Evolutionary conservation across 1,140 invertebrate genomes (phyloP).

Genomic region (Pinna nobilis): DNA sequence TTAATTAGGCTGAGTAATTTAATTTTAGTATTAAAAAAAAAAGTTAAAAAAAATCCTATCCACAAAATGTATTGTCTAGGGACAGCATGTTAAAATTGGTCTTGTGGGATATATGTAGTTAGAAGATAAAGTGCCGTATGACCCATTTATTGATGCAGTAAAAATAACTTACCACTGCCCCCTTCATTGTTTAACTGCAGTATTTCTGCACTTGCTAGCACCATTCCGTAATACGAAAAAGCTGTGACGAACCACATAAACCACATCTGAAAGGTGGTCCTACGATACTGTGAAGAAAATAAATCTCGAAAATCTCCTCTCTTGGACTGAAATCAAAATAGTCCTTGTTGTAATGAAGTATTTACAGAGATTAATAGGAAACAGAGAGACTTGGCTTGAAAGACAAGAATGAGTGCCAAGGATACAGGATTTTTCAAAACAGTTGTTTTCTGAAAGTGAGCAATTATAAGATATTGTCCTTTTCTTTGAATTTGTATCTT

Average conservation of each 20-base stretch:
- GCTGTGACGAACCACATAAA: slow-evolving; percentile 90
- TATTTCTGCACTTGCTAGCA: slow-evolving; percentile 95
- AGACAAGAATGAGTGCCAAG: not conserved
- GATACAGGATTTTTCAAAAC: not conserved
- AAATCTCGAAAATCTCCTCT: slow-evolving; percentile 62
- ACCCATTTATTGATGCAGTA: too few species aligned
- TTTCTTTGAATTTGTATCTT: too few species aligned
- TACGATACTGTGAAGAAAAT: slow-evolving; percentile 60
- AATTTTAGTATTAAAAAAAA: too few species aligned
- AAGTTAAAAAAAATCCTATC: too few species aligned
- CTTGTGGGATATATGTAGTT: too few species aligned
- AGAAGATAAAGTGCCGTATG: too few species aligned
- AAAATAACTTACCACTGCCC: not conserved
- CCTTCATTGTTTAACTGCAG: slow-evolving; percentile 78
- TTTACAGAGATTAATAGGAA: too few species aligned
- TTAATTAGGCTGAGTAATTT: too few species aligned
- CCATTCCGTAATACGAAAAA: slow-evolving; percentile 96
- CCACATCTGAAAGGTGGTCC: slow-evolving; percentile 67
- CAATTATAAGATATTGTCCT: too few species aligned
- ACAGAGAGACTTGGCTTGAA: not conserved
- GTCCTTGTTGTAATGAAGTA: not conserved
- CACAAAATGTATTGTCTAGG: too few species aligned
- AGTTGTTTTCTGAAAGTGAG: too few species aligned
- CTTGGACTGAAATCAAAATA: slow-evolving; percentile 36
- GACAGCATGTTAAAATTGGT: too few species aligned